Percentiles rank a stretch among this genome's conserved stretches.
These are phyloP conservation scores for Cephus rjabovi DNA, from an alignment of 2,888 invertebrate genomes.

Conservation along the genomic window DNA sequence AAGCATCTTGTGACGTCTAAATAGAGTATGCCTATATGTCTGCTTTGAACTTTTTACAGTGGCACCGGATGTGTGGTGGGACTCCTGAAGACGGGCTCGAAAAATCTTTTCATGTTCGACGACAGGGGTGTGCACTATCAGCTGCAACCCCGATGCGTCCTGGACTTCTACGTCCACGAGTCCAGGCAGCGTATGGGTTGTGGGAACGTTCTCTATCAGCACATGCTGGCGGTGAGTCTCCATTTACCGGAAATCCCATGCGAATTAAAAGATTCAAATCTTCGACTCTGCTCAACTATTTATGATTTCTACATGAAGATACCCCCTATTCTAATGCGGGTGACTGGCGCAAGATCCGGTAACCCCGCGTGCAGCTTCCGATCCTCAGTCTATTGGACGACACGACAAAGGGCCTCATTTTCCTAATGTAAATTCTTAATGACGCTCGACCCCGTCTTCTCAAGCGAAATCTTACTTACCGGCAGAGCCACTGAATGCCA, in stretches of 20 bases:
- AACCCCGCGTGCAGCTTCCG: too few relatives aligned
- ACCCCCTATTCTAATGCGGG: too few relatives aligned
- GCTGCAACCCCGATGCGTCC: constrained; percentile 85
- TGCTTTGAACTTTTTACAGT: constrained; percentile 67
- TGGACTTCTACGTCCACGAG: constrained; percentile 93
- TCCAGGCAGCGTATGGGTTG: constrained; percentile 86
- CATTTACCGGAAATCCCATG: background rate
- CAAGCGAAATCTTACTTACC: too few relatives aligned
- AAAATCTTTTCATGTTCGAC: constrained; percentile 89
- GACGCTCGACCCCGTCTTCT: too few relatives aligned
- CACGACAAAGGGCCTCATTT: too few relatives aligned
- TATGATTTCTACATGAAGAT: too few relatives aligned
- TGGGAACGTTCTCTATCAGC: constrained; percentile 86
- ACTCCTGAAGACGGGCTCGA: constrained; percentile 89
- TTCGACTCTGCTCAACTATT: too few relatives aligned
- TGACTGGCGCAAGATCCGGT: too few relatives aligned
- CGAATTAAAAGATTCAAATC: too few relatives aligned
- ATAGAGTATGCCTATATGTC: constrained; percentile 8
- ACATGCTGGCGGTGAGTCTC: constrained; percentile 82
- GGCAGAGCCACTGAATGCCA: too few relatives aligned
- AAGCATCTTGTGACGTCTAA: background rate
- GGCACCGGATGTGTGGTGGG: constrained; percentile 81
- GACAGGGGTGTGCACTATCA: constrained; percentile 78
- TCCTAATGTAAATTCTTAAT: too few relatives aligned
- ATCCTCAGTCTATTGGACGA: too few relatives aligned